Conservation (phyloP, 2,888 invertebrate species). For the Pimpla rufipes region DNA sequence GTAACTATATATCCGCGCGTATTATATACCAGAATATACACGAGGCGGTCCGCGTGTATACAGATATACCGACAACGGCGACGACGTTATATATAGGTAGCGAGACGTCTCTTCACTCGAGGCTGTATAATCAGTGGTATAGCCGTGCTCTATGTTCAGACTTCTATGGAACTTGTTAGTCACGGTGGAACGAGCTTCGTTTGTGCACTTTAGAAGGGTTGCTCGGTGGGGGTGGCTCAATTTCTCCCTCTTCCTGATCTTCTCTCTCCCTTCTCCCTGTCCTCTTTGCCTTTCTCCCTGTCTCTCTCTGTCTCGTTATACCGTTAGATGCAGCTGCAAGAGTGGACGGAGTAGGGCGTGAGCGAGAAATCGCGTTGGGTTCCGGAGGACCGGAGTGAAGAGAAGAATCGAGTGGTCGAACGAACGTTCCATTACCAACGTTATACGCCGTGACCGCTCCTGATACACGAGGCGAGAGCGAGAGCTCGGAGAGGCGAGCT, state of each 20-base stretch:
- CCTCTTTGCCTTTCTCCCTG: not conserved
- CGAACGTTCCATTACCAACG: constrained; percentile 50
- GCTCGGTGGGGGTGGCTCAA: constrained; percentile 20
- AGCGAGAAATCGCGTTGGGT: constrained; percentile 50
- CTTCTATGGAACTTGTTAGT: constrained; percentile 66
- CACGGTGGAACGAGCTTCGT: constrained; percentile 62
- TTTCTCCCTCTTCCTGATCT: constrained; percentile 6
- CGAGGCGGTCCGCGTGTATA: not conserved
- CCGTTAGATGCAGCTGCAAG: constrained; percentile 18
- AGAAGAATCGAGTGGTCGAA: constrained; percentile 57
- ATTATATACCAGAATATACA: constrained; percentile 19
- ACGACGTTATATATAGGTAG: constrained; percentile 3
- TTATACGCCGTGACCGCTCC: constrained; percentile 2
- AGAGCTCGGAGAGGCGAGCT: constrained; percentile 18
- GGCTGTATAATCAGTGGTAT: constrained; percentile 61
- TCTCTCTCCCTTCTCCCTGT: not conserved
- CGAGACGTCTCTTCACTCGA: constrained; percentile 56
- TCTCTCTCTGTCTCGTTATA: constrained; percentile 21
- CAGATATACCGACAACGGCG: constrained; percentile 5
- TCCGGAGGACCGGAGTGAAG: constrained; percentile 26
- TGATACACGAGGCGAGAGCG: constrained; percentile 8
- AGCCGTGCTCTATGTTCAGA: constrained; percentile 59
- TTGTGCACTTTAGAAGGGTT: constrained; percentile 56
- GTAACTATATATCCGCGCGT: not conserved
- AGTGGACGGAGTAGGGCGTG: constrained; percentile 35